Evolutionary conservation across 1,140 invertebrate species (phyloP), one percentile per base, ranked within the genome.

Genomic region (Wasmannia auropunctata): DNA sequence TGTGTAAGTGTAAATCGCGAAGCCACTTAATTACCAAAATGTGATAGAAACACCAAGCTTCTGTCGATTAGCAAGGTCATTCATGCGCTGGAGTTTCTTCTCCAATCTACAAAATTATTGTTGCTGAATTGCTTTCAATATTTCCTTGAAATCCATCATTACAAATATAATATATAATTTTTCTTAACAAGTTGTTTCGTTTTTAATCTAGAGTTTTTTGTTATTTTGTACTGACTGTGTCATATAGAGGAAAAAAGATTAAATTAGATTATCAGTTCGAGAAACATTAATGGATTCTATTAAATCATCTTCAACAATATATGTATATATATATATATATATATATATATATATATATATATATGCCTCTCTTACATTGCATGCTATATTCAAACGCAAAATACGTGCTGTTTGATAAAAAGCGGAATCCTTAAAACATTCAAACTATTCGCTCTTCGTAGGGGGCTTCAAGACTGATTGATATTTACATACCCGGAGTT

Each of bases 401-500:
- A 89, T 89, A 88, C 88, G 86, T 60, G 72, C 28, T 83, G 67
- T 83, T 86, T 54, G 25, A 28, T 65, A 75, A 77, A 40, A 89
- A 86, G 87, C 70, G 43, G 31, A 88, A 67, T 89, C 60, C 54
- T 88, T 86, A 72, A 46, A 89, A 69, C 11, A 22, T 76, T 89
- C 58, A 65, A 86, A 58, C 58, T 70, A 75, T 75, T n/a, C 56
- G 43, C 31, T 72, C 77, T 19, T 79, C 46, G 5, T 56, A 84
- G 10, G 63, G n/a, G n/a, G 37, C 65, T 77, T 63, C 51, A 46
- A 25, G 67, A 54, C 51, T 77, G 51, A 54, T 76, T 37, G 7
- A 43, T 37, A 81, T 87, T 80, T 22, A 95, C 94, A 92, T 95
- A 95, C 95, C 95, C 94, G 95, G 94, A 31, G 94, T 95, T 40